A percentile compares a stretch with the other conserved stretches of the same genome.
Conservation (phyloP, 1,140 invertebrate species). For the Gonioctena quinquepunctata region DNA sequence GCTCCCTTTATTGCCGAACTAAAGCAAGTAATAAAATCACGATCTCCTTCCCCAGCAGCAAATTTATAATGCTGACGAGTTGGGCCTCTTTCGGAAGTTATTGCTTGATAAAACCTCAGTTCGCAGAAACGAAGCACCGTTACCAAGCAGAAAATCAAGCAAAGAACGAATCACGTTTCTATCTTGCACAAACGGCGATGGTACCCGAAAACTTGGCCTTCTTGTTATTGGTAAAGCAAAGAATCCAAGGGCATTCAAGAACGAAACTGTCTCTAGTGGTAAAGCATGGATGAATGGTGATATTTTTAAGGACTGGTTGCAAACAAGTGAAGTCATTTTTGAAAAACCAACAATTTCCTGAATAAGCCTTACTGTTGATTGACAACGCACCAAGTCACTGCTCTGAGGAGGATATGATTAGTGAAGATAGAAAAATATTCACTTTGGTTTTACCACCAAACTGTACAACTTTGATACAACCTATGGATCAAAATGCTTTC, state of each 20-base stretch:
- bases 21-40: not conserved
- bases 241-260: conserved; percentile 36
- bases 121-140: conserved; percentile 2
- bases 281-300: not conserved
- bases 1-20: not conserved
- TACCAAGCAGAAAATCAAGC: not conserved
- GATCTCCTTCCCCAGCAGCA: not conserved
- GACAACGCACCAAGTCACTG: too few species aligned
- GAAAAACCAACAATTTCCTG: too few species aligned
- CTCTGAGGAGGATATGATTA: too few species aligned
- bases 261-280: not conserved
- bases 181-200: conserved; percentile 13
- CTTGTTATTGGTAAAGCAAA: conserved; percentile 42
- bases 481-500: too few species aligned
- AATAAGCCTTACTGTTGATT: too few species aligned
- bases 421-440: too few species aligned
- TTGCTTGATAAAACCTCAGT: conserved; percentile 12
- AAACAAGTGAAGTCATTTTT: too few species aligned
- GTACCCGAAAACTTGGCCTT: conserved; percentile 17
- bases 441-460: too few species aligned
- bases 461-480: too few species aligned
- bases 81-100: conserved; percentile 16
- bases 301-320: conserved; percentile 26
- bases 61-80: conserved; percentile 23
- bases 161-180: conserved; percentile 17